Evolutionary conservation across 2,113 vertebrate species (phyloP).

Genomic region (Oreochromis spilurus): DNA sequence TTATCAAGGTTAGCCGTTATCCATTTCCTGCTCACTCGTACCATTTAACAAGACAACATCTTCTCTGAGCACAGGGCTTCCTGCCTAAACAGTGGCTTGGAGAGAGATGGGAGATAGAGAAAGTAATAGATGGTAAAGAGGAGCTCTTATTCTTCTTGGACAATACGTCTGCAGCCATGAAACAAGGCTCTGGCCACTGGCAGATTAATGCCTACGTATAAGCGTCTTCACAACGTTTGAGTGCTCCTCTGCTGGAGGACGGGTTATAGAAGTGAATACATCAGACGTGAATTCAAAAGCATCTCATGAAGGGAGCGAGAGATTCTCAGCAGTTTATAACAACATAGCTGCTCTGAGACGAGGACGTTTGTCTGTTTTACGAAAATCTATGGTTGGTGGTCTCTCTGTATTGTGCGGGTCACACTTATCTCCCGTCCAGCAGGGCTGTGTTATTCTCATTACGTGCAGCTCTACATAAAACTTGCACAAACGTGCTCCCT

Average conservation of each 20-base stretch:
- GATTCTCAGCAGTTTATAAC: background rate
- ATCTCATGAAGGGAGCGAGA: background rate
- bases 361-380: background rate
- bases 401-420: background rate
- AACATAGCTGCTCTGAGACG: background rate
- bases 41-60: conserved; percentile 23
- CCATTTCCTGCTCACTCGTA: conserved; percentile 18
- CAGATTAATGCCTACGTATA: conserved; percentile 28
- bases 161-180: background rate
- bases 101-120: background rate
- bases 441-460: conserved; percentile 37
- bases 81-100: background rate
- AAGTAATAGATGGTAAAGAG: background rate
- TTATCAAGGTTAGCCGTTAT: conserved; percentile 25
- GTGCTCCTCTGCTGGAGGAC: background rate
- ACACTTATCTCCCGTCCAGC: conserved; percentile 15
- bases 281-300: conserved; percentile 5
- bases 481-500: conserved; percentile 36
- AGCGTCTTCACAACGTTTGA: conserved; percentile 14
- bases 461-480: conserved; percentile 23
- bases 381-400: background rate
- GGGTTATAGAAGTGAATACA: background rate
- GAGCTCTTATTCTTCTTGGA: background rate
- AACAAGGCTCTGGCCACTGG: conserved; percentile 5
- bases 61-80: background rate